Evolutionary conservation across 2,888 invertebrate species (phyloP), one percentile per base, ranked within the genome.

Genomic region (Cheilosia vulpina): DNA sequence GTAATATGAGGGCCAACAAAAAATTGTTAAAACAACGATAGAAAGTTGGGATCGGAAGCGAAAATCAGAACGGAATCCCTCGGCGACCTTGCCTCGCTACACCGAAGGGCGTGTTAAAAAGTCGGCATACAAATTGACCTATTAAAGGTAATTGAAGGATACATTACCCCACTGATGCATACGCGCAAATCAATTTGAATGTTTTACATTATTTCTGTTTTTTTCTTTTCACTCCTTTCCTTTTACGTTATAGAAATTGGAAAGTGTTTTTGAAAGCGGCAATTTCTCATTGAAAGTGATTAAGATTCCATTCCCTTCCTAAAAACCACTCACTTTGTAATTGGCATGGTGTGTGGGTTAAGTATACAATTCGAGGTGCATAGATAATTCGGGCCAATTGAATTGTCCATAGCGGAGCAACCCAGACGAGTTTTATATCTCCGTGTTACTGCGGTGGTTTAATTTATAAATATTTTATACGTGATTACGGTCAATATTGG

Each of bases 101-200:
- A 13, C 4, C 38, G 11, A 15, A 21, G 27, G 34, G 57, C n/a
- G 21, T 27, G 24, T 13, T 21, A 43, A 50, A 41, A 50, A 45
- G 15, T 50, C 45, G 57, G 69, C 66, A 72, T 83, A 78, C 78
- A 83, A 78, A 79, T 84, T 79, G 83, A 58, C 79, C 79, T 79
- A 57, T 79, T 79, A 79, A 65, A 53, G 58, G 79, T 68, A 78
- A 83, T 79, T 83, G 83, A 53, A 55, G 66, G 72, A 82, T 78
- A 77, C 78, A 83, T 83, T 82, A 77, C 77, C 47, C 72, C 55
- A 62, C 65, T 55, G 62, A 43, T 63, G 62, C 78, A 68, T 72
- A 68, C 78, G 62, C 47, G 82, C 38, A 66, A 78, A 83, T 83
- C 82, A 83, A 83, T 83, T 77, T 82, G 69, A 69, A 58, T 41